A percentile compares a stretch with the other conserved stretches of the same genome.
These are phyloP conservation scores for Chiridota heheva DNA, from an alignment of 35 echinoderm and acorn worm genomes.

Conservation along the genomic window DNA sequence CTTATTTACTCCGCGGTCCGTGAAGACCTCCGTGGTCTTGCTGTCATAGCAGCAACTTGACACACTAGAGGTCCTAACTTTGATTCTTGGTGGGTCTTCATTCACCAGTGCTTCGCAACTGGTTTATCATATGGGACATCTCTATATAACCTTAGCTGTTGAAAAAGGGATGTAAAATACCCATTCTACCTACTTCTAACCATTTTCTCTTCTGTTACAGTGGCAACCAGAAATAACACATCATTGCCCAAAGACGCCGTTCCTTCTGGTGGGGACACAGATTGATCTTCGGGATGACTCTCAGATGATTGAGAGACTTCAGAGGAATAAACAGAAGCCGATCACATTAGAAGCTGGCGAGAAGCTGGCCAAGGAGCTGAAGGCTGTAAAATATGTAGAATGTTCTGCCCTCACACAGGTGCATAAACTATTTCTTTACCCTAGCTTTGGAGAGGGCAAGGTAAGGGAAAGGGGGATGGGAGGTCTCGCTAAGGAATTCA, in stretches of 20 bases:
- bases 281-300: constrained; percentile 96
- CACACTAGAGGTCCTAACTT: too few relatives aligned
- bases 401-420: constrained; percentile 99
- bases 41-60: too few relatives aligned
- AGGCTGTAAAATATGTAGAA: constrained; percentile 98
- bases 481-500: constrained; percentile 90
- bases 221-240: constrained; percentile 99
- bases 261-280: constrained; percentile 96
- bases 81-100: too few relatives aligned
- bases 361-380: constrained; percentile 92
- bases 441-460: background rate
- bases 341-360: constrained; percentile 89
- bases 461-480: too few relatives aligned
- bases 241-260: constrained; percentile 98
- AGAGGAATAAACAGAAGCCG: constrained; percentile 98
- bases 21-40: too few relatives aligned
- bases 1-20: too few relatives aligned
- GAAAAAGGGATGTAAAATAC: too few relatives aligned
- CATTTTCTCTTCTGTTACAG: constrained; percentile 46
- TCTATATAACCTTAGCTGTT: too few relatives aligned
- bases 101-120: too few relatives aligned
- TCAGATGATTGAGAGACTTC: constrained; percentile 82
- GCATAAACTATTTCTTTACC: too few relatives aligned
- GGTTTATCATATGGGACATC: too few relatives aligned
- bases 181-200: too few relatives aligned